Evolutionary conservation across 2,888 invertebrate species (phyloP).

Genomic region (Apamea epomidion): DNA sequence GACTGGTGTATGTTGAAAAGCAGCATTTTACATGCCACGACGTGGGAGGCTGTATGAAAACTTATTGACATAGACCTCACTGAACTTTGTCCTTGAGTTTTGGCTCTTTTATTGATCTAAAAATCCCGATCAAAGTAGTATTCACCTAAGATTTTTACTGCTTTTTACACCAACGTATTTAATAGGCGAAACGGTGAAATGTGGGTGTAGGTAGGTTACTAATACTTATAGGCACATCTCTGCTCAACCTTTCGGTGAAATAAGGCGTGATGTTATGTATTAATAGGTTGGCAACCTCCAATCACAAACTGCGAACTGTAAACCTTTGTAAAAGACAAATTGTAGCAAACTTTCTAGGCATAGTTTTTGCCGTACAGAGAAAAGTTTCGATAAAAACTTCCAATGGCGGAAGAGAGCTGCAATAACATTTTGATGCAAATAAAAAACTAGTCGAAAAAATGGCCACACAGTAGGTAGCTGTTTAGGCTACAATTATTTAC

Average conservation of each 20-base stretch:
- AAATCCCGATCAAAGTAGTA: neutral
- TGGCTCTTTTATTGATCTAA: neutral
- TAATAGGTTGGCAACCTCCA: neutral
- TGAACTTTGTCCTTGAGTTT: neutral
- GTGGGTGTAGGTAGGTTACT: no score
- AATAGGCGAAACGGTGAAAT: no score
- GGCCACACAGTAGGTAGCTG: neutral
- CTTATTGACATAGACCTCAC: neutral
- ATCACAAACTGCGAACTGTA: neutral
- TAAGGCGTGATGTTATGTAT: neutral
- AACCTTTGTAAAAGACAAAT: neutral
- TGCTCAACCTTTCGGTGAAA: neutral
- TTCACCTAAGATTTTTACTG: neutral
- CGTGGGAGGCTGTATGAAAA: neutral
- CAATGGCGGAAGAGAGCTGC: constrained; percentile 2
- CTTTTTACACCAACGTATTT: neutral
- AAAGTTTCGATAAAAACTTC: constrained; percentile 21
- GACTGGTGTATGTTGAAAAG: constrained; percentile 30
- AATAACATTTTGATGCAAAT: constrained; percentile 1
- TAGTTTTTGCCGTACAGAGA: constrained; percentile 18
- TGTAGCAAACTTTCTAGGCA: constrained; percentile 27
- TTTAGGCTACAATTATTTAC: constrained; percentile 20
- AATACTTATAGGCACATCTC: neutral
- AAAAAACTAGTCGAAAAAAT: constrained; percentile 10
- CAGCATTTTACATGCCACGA: constrained; percentile 26